Evolutionary conservation across 2,888 invertebrate species (phyloP).

Genomic region (Metalampra italica): DNA sequence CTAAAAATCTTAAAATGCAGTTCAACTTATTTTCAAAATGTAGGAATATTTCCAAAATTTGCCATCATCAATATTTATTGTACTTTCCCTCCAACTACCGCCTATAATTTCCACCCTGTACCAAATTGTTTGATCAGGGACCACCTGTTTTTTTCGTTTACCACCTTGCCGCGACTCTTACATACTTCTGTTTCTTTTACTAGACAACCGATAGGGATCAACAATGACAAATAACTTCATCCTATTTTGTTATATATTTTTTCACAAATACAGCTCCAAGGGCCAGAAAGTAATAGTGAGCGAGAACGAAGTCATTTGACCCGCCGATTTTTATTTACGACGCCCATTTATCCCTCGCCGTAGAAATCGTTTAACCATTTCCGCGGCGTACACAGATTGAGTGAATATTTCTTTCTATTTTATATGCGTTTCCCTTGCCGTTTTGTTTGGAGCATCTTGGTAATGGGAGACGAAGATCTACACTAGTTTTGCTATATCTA

Average conservation of each 20-base stretch:
- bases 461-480: neutral
- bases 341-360: constrained; percentile 26
- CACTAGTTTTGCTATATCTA: too few species aligned
- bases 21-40: too few species aligned
- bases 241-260: neutral
- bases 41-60: too few species aligned
- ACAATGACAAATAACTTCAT: neutral
- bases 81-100: too few species aligned
- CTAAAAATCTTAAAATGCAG: too few species aligned
- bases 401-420: constrained; percentile 1
- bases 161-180: too few species aligned
- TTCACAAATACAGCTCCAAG: constrained; percentile 21
- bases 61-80: too few species aligned
- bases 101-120: too few species aligned
- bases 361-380: constrained; percentile 4
- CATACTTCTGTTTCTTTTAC: too few species aligned
- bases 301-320: constrained; percentile 41
- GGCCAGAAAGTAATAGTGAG: constrained; percentile 25
- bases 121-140: too few species aligned
- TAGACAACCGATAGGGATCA: constrained; percentile 11
- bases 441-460: neutral
- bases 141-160: too few species aligned
- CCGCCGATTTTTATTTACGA: constrained; percentile 41
- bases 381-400: neutral
- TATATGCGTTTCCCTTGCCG: neutral